Evolutionary conservation across 2,797 vertebrate genomes (phyloP).

Genomic region (Enteromius treurensis): DNA sequence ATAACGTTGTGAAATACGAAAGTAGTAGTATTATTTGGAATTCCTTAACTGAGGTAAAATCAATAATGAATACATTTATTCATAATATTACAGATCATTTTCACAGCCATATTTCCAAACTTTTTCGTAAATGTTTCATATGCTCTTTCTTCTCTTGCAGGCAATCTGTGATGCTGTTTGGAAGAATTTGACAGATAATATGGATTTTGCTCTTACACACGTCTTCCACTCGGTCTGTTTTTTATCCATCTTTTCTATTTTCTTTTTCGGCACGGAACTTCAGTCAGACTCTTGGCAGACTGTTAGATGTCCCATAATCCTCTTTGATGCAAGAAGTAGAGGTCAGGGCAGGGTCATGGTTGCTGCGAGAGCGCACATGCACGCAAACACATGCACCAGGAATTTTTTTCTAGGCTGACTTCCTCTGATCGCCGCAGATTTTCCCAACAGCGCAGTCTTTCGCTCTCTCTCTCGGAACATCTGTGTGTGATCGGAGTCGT

Average conservation of each 20-base stretch:
- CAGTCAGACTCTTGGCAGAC: conserved; percentile 51
- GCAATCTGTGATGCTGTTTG: neutral
- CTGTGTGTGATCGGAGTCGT: conserved; percentile 63
- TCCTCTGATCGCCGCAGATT: conserved; percentile 79
- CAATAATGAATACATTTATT: neutral
- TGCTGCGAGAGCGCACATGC: conserved; percentile 66
- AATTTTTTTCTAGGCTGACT: conserved; percentile 67
- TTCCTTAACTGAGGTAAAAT: neutral
- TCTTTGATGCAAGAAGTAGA: conserved; percentile 71
- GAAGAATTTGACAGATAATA: conserved; percentile 20
- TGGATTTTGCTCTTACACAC: neutral
- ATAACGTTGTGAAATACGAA: neutral
- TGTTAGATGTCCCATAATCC: conserved; percentile 63
- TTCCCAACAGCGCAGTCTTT: conserved; percentile 49
- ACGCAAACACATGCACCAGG: conserved; percentile 48
- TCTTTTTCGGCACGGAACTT: conserved; percentile 13
- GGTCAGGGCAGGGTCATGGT: conserved; percentile 73
- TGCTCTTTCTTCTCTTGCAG: neutral
- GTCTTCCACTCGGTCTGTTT: conserved; percentile 26
- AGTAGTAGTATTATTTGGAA: neutral
- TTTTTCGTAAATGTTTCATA: neutral
- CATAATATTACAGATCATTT: neutral
- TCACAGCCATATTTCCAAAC: neutral
- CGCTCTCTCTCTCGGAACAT: conserved; percentile 55
- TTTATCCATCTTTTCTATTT: conserved; percentile 4